Evolutionary conservation across 2,888 invertebrate genomes (phyloP).

Genomic region (Aromia moschata): DNA sequence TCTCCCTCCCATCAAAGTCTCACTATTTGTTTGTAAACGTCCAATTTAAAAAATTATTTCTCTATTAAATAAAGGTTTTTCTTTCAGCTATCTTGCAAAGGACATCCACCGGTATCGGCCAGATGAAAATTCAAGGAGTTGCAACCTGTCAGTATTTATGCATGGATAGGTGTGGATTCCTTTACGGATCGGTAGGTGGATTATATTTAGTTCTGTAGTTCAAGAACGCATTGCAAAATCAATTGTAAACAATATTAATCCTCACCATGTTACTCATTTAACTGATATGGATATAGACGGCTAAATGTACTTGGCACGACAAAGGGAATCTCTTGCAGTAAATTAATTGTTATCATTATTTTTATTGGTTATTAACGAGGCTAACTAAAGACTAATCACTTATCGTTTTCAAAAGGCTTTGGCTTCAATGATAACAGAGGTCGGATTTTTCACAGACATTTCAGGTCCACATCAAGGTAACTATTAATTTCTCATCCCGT

Average conservation of each 20-base stretch:
- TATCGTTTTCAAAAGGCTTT: too few relatives aligned
- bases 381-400: too few relatives aligned
- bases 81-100: constrained; percentile 77
- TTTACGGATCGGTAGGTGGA: constrained; percentile 87
- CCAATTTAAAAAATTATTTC: too few relatives aligned
- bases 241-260: constrained; percentile 4
- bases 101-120: constrained; percentile 77
- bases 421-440: too few relatives aligned
- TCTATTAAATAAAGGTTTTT: constrained; percentile 44
- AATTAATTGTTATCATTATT: background rate
- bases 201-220: constrained; percentile 25
- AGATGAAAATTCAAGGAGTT: constrained; percentile 88
- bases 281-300: background rate
- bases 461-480: too few relatives aligned
- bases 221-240: constrained; percentile 7
- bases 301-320: background rate
- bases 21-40: too few relatives aligned
- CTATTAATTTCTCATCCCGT: too few relatives aligned
- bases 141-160: constrained; percentile 89
- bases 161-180: constrained; percentile 87
- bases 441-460: too few relatives aligned
- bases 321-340: background rate
- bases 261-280: background rate
- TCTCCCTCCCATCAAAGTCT: too few relatives aligned
- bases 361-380: background rate